Evolutionary conservation across 2,113 vertebrate species (phyloP).

Genomic region (Barnardius zonarius): DNA sequence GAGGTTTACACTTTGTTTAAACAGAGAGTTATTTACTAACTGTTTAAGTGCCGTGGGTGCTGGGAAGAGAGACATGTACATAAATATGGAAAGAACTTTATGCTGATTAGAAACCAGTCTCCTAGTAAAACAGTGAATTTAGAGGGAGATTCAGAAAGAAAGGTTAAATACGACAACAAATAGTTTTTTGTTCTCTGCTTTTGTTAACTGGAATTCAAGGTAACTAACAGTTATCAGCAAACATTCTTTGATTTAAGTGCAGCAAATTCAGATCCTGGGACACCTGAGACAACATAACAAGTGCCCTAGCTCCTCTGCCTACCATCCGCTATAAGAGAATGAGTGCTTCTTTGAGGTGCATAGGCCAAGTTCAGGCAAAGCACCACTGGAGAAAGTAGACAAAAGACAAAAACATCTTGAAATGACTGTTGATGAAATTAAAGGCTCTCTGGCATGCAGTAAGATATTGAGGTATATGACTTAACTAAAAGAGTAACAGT

Average conservation of each 20-base stretch:
- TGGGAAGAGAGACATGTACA: not conserved
- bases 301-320: not conserved
- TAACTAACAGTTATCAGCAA: not conserved
- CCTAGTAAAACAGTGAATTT: not conserved
- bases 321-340: not conserved
- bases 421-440: not conserved
- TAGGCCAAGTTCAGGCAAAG: not conserved
- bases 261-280: not conserved
- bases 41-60: not conserved
- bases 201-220: not conserved
- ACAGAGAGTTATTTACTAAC: not conserved
- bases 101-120: not conserved
- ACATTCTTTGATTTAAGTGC: not conserved
- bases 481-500: not conserved
- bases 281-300: not conserved
- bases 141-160: not conserved
- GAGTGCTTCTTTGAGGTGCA: not conserved
- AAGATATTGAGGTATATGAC: not conserved
- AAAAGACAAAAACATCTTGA: not conserved
- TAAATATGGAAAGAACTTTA: not conserved
- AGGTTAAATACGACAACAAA: not conserved
- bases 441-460: not conserved
- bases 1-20: not conserved
- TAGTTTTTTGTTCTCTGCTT: not conserved
- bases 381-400: not conserved